Evolutionary conservation across 2,113 vertebrate genomes (phyloP).

Genomic region (Xiphophorus maculatus): DNA sequence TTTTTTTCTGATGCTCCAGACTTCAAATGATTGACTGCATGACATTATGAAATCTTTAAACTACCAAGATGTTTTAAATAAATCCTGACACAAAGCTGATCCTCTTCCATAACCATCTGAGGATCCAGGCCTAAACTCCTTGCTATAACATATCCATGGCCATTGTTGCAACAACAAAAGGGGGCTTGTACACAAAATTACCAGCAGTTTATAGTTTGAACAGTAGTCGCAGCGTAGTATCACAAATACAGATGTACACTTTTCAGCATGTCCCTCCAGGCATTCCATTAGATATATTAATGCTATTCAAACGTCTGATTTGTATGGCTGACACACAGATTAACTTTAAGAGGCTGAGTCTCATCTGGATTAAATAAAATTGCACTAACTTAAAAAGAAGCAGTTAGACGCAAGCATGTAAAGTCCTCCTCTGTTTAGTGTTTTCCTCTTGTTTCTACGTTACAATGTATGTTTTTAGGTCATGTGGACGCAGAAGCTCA

Average conservation of each 20-base stretch:
- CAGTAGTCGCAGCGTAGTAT: not conserved
- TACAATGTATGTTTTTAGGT: constrained; percentile 13
- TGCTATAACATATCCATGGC: no score
- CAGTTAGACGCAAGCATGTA: constrained; percentile 7
- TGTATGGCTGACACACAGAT: constrained; percentile 19
- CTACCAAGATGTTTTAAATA: not conserved
- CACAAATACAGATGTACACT: not conserved
- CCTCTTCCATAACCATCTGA: not conserved
- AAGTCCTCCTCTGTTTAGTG: constrained; percentile 4
- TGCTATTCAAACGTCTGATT: constrained; percentile 10
- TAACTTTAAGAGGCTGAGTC: constrained; percentile 21
- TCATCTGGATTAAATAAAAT: constrained; percentile 21
- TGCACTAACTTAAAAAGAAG: constrained; percentile 17
- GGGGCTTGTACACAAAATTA: not conserved
- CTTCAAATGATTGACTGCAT: not conserved
- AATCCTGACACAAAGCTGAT: not conserved
- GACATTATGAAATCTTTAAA: not conserved
- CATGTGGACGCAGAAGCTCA: constrained; percentile 12
- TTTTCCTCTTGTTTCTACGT: constrained; percentile 15
- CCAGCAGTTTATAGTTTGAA: not conserved
- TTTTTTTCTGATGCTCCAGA: not conserved
- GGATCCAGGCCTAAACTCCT: not conserved
- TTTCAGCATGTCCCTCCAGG: not conserved
- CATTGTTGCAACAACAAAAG: not conserved
- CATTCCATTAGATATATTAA: constrained; percentile 4